These are phyloP conservation scores for Leptinotarsa rubiginosa DNA, from an alignment of 2,888 invertebrate species.

Conservation along the genomic window DNA sequence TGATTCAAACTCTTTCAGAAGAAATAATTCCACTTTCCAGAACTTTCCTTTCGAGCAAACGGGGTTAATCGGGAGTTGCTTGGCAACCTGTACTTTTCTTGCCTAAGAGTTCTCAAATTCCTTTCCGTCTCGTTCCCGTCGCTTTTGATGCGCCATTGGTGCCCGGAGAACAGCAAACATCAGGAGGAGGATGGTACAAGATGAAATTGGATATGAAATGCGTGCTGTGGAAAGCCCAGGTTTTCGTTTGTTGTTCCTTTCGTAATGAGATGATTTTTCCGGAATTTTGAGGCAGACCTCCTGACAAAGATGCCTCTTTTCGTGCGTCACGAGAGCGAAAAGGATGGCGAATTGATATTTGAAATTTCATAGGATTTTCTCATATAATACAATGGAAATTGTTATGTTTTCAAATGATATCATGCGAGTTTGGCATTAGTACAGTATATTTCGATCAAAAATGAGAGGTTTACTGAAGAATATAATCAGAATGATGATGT, in stretches of 20 bases:
- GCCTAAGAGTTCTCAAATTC: not conserved
- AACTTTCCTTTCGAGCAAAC: not conserved
- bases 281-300: not conserved
- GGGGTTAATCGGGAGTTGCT: constrained; percentile 1
- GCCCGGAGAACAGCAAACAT: constrained; percentile 1
- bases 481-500: not conserved
- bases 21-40: not conserved
- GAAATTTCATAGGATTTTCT: not conserved
- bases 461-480: not conserved
- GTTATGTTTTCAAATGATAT: not conserved
- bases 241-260: constrained; percentile 7
- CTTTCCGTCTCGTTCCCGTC: not conserved
- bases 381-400: not conserved
- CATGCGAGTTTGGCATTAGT: not conserved
- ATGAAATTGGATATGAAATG: not conserved
- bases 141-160: constrained; percentile 2
- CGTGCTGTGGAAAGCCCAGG: not conserved
- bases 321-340: not conserved
- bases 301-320: not conserved
- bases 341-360: not conserved
- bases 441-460: not conserved
- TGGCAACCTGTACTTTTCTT: not conserved
- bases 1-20: too few species aligned
- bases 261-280: constrained; percentile 8
- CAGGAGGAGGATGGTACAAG: constrained; percentile 4